Base-by-base conservation (phyloP, 92 coral and sea anemone species). In the Palythoa grandis region DNA sequence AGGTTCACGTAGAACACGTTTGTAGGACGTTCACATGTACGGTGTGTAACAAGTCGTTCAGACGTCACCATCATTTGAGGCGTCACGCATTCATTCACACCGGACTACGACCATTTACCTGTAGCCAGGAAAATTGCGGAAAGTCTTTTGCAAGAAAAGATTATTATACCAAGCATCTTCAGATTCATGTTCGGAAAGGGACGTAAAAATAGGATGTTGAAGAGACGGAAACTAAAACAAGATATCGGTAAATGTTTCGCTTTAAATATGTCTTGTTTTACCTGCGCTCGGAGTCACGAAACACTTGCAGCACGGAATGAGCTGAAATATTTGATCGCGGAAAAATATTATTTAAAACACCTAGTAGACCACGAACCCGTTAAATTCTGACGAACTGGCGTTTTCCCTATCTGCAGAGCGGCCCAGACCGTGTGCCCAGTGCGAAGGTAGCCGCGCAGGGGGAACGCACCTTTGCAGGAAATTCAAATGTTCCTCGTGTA, bases 81-180 rank as follows among this genome's bases (percentile, higher is more conserved):
- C 85, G 85, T 15, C 85, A 80, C 74, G 16, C 73, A 12, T 67
- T 80, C 74, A 80, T 80, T 22, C 92, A 89, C 52, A 89, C 88
- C 58, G 92, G 92, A 25, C 56, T 76, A 61, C 79, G 86, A 48
- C 92, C 92, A 0, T 89, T 76, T 53, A 85, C 73, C 14, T 89
- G 92, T 40, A 89, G 65, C 56, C 86, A 52, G 17, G 78, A 70
- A 37, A 72, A 89, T 54, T 89, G 92, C 68, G 92, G 92, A 14
- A 89, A 89, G 82, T 78, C 92, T 17, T 89, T 89, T 61, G 88
- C 92, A 5, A 72, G 88, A 48, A 87, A 87, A 29, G 87, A 89
- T 79, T 83, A 87, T 78, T 77, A 68, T 47, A 78, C 76, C 35
- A 89, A 87, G 76, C 92, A 89, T 53, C 60, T 80, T 19, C 82